Base-by-base conservation (phyloP, 2,797 vertebrate species). In the Gallinago stenura region DNA sequence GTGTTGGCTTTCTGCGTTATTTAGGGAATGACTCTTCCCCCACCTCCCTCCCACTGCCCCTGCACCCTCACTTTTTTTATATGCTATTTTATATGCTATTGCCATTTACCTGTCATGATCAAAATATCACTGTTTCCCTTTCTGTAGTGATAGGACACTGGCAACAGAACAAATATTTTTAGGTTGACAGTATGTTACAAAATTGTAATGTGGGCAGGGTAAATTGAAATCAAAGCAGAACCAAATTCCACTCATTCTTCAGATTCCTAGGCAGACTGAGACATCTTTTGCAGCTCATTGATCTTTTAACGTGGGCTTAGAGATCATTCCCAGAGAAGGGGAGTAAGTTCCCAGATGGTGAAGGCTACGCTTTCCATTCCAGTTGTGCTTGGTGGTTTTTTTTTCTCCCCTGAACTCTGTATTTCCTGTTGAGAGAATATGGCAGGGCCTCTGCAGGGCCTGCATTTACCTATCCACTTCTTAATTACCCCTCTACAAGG, bases 181-280 rank as follows among this genome's bases (percentile, higher is more conserved):
- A 79, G 79, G 61, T 89, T 80, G 79, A 72, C 81, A 92, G 19
- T 92, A 66, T 50, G 45, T 87, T 94, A 82, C 31, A 76, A 86
- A 91, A 90, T 86, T 66, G 51, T 94, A 89, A 88, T 91, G 61
- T 88, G 82, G 93, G 75, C 53, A 89, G 87, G 37, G 24, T 76
- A 93, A 89, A 69, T 35, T 81, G 87, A 96, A 95, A 96, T 95
- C 84, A 96, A 96, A 97, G 87, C 81, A 94, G 84, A 95, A 66
- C 58, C 69, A 54, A 66, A 96, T 97, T 94, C 92, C 78, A 73
- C 54, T 91, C 87, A 82, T 97, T 97, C 87, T 93, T 97, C 76
- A 91, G 65, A 91, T 95, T 96, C 84, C 35, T 84, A 73, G 56
- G 87, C 92, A 93, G 84, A 90, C 87, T 87, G 69, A 94, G 87